Conservation (phyloP, 1,140 invertebrate genomes). For the Pseudomyrmex cubaensis region DNA sequence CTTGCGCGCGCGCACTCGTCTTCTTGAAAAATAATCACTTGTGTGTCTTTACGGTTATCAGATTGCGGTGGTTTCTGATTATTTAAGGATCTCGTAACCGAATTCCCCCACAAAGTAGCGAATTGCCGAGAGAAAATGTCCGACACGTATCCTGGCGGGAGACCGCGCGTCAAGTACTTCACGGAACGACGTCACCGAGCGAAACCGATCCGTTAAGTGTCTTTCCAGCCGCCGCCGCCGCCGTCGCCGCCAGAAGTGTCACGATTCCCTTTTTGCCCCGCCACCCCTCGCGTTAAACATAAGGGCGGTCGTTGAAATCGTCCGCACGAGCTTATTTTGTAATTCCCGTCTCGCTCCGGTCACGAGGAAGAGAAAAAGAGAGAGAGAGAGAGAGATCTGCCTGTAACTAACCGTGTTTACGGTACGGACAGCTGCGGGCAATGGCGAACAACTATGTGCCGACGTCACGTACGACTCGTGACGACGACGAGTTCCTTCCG, state of each 20-base stretch:
- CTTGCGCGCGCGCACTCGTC: neutral
- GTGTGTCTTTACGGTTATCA: neutral
- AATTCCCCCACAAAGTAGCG: slow-evolving; percentile 6
- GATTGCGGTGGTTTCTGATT: slow-evolving; percentile 2
- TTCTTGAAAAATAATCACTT: neutral
- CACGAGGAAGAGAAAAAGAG: slow-evolving; percentile 59
- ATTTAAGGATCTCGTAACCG: slow-evolving; percentile 1
- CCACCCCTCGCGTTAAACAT: slow-evolving; percentile 14
- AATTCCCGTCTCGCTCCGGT: slow-evolving; percentile 74
- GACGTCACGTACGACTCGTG: slow-evolving; percentile 69
- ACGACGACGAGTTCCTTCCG: slow-evolving; percentile 52
- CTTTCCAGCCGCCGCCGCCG: neutral
- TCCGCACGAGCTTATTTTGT: slow-evolving; percentile 67
- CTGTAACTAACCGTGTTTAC: slow-evolving; percentile 77
- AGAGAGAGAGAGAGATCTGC: neutral
- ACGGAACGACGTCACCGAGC: slow-evolving; percentile 9
- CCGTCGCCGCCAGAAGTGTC: slow-evolving; percentile 6
- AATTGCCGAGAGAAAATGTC: neutral
- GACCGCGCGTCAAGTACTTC: neutral
- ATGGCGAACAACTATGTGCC: slow-evolving; percentile 70
- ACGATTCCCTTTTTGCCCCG: slow-evolving; percentile 12
- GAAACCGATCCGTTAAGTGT: slow-evolving; percentile 50
- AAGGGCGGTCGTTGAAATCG: slow-evolving; percentile 42
- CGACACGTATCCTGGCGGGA: slow-evolving; percentile 6
- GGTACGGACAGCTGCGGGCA: slow-evolving; percentile 61